Base-by-base conservation (phyloP, 2,888 invertebrate genomes). In the Bimastos eiseni region DNA sequence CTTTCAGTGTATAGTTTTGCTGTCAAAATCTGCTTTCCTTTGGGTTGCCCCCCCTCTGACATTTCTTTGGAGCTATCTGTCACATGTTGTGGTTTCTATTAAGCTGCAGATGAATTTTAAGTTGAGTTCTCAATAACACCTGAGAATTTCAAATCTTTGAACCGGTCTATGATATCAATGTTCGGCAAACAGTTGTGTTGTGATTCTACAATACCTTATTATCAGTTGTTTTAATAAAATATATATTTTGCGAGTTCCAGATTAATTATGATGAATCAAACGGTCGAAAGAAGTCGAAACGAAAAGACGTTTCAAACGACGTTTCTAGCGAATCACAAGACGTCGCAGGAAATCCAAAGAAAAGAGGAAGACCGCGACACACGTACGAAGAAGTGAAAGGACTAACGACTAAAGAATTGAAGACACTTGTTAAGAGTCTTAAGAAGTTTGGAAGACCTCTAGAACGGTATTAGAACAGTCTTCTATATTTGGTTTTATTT, bases 361-460 rank as follows among this genome's bases (percentile, higher is more conserved):
- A 95, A 95, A 21, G 95, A 90, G 49, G 91, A 91, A 15, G 92
- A 93, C 8, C 93, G 92, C 8, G 93, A 5, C 93, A 93, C 8
- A 93, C 93, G 19, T 93, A 93, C 92, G 93, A 93, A 33, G 93
- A 93, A 30, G 93, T 98, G 91, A 97, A 97, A 93, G 98, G 98
- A 83, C 98, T 96, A 93, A 95, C 95, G 24, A 95, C 95, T 92
- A 93, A 94, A 33, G 96, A 96, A 93, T 94, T 96, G 34, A 93
- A 95, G 88, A 92, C 97, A 93, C 99, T 99, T 94, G 97, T 99
- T 21, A 98, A 98, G 94, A 98, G 98, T 94, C 98, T 97, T 94
- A 98, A 98, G 94, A 99, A 98, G 95, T 99, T 98, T 95, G 97
- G 98, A 19, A 97, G 97, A 1, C 99, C 99, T 1, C 94, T 98